Evolutionary conservation across 2,888 invertebrate species (phyloP), one percentile per base, ranked within the genome.

Genomic region (Agriopis marginaria): DNA sequence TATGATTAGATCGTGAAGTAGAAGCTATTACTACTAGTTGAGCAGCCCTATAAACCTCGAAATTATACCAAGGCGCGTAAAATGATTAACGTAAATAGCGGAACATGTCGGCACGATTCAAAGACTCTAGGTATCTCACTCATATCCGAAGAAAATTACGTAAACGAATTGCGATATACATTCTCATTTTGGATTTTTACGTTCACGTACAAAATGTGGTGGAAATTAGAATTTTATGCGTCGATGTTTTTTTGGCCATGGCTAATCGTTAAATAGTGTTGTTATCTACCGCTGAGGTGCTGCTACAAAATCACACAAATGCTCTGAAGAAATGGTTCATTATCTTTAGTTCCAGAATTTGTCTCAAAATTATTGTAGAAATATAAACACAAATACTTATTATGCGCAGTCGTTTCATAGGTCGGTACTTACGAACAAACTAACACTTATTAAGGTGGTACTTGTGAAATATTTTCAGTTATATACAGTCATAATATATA

Each of bases 161-260:
- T 69, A 61, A 61, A 56, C 68, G 42, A 65, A 59, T 68, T 61
- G 55, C 64, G 55, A 61, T 42, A 55, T 51, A 45, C 61, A 53
- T 50, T 42, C 49, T 60, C 49, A 50, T 60, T 60, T 39, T 50
- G 47, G 32, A 55, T 55, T 64, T 55, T 59, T n/a, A 63, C 54
- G 49, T 53, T 23, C 17, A 47, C 32, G 59, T 63, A 54, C n/a
- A 55, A 55, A 54, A 56, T 68, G 42, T 55, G 60, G 44, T 60
- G 54, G 44, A 60, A 49, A 58, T 63, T 58, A 6, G 32, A 53
- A 45, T 63, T 51, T 63, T 51, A 40, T 63, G 44, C 47, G 44
- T 50, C 7, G 6, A 49, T 56, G 42, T 55, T 47, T 47, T 44
- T 42, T 56, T 51, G 14, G 7, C 14, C 11, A 49, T 50, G 11